Conservation (phyloP, 2,888 invertebrate species). For the Drosophila histrio region DNA sequence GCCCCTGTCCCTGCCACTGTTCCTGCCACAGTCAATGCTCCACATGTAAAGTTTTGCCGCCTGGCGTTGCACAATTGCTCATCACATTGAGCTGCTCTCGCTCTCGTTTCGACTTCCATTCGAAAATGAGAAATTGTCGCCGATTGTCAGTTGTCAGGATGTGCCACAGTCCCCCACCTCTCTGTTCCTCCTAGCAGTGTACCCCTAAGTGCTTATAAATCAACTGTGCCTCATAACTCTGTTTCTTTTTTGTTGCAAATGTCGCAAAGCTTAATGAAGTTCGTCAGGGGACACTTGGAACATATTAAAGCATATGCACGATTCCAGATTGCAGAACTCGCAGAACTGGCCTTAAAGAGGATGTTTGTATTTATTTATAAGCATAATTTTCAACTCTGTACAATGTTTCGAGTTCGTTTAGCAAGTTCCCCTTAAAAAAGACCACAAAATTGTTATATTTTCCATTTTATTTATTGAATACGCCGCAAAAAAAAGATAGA, state of each 20-base stretch:
- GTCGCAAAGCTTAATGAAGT: slow-evolving; percentile 58
- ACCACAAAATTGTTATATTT: slow-evolving; percentile 18
- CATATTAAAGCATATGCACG: slow-evolving; percentile 43
- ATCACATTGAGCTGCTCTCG: slow-evolving; percentile 51
- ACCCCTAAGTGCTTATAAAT: slow-evolving; percentile 54
- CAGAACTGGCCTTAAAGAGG: slow-evolving; percentile 51
- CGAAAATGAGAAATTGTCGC: slow-evolving; percentile 70
- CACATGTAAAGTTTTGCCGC: slow-evolving; percentile 39
- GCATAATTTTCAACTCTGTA: slow-evolving; percentile 25
- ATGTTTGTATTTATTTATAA: slow-evolving; percentile 64
- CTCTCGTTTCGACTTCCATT: slow-evolving; percentile 19
- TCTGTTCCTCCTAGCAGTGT: not conserved
- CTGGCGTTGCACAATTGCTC: slow-evolving; percentile 62
- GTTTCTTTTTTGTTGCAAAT: slow-evolving; percentile 22
- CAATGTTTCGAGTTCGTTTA: slow-evolving; percentile 54
- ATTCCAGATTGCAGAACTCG: slow-evolving; percentile 6
- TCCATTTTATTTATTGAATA: not conserved
- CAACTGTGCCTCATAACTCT: slow-evolving; percentile 60
- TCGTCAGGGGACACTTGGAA: slow-evolving; percentile 26
- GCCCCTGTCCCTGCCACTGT: not conserved
- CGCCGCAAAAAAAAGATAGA: not conserved
- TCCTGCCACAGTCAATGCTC: not conserved
- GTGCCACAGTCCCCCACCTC: not conserved
- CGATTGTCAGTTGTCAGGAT: slow-evolving; percentile 60
- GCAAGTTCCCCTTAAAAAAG: slow-evolving; percentile 28